phyloP scores from a whole-genome alignment of 2,797 vertebrate genomes.

The Catharus ustulatus region DNA sequence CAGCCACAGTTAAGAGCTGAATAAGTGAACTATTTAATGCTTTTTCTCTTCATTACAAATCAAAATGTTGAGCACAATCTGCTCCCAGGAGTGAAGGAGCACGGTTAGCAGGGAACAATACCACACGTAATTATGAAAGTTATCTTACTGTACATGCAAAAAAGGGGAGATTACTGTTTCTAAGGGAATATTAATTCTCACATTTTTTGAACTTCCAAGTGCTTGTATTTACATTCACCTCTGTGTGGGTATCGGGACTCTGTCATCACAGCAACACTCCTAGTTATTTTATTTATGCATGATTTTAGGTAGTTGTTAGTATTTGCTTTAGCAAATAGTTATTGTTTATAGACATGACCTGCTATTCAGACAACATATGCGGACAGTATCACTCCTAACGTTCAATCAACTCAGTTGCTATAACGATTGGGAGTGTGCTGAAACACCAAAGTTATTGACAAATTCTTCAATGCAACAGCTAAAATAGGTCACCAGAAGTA shows the following conservation, averaged over 20 bases:
- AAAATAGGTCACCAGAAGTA: not conserved
- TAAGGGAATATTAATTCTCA: not conserved
- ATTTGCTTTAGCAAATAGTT: not conserved
- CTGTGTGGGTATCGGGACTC: fast-evolving
- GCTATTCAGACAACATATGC: not conserved
- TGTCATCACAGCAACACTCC: fast-evolving
- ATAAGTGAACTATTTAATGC: not conserved
- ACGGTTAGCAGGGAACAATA: not conserved
- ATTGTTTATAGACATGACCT: not conserved
- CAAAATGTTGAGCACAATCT: not conserved
- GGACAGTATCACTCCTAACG: not conserved
- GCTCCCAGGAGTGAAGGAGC: not conserved
- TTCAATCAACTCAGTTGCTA: not conserved
- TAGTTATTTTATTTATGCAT: not conserved
- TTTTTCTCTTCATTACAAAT: not conserved
- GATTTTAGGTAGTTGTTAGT: not conserved
- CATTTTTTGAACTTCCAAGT: fast-evolving
- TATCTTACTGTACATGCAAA: not conserved
- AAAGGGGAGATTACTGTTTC: not conserved
- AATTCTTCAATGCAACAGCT: not conserved
- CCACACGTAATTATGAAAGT: not conserved
- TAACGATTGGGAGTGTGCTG: not conserved
- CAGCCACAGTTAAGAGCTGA: not conserved
- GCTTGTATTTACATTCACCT: fast-evolving
- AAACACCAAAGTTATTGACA: not conserved